Evolutionary conservation across 2,888 invertebrate genomes (phyloP), one percentile per base, ranked within the genome.

Genomic region (Protodeltote pygarga): DNA sequence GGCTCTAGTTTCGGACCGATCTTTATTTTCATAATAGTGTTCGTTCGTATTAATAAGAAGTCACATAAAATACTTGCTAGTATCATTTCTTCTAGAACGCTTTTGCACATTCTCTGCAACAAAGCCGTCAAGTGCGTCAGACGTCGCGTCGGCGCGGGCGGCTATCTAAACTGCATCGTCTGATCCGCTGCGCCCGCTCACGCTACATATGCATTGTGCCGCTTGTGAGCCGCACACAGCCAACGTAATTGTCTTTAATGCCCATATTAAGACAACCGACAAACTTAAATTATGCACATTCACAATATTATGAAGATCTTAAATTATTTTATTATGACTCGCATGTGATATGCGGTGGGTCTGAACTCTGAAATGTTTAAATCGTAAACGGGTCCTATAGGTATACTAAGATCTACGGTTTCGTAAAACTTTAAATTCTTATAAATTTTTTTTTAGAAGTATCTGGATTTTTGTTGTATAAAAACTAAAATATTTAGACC

Each of bases 161-260:
- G 77, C 79, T 87, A 88, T 88, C 86, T 88, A 76, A 86, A 88
- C 83, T 83, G 82, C 86, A 85, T 85, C 81, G 72, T 53, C 41
- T 54, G 65, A 65, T 70, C 61, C 64, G 62, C 54, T 47, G 70
- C 64, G 73, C 64, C 49, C 51, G 65, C 66, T 62, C 59, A 41
- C 49, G 48, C 42, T 54, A 46, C 50, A 29, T 53, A 59, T 60
- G 66, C 63, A 62, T 46, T 65, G 66, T 58, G 60, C 63, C 68
- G 66, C 72, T 64, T 73, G 66, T 65, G 51, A 65, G 58, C 68
- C 64, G 66, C 76, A 73, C 70, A 72, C 71, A 61, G 67, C 70
- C 71, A 75, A 73, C 68, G 77, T 77, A 71, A 80, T 79, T 80
- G 80, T 79, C 73, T 75, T 76, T 77, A 81, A 84, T 83, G 83